A percentile compares a stretch with the other conserved stretches of the same genome.
Evolutionary conservation across 2,888 invertebrate species (phyloP).

Genomic region (Acholoe squamosa): DNA sequence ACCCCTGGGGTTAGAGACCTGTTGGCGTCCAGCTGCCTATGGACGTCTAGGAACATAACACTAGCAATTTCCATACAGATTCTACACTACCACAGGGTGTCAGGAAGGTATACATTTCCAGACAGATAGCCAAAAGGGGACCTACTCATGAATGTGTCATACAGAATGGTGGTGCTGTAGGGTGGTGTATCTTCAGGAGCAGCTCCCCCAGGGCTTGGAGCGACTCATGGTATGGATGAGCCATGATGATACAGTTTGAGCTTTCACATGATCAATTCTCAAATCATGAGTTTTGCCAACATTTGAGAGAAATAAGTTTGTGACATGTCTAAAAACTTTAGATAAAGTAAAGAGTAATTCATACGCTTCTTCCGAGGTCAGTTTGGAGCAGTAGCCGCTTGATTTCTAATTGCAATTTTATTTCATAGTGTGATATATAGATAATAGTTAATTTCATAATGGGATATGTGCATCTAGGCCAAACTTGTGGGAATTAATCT

Average conservation of each 20-base stretch:
- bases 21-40: neutral
- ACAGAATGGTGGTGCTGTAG: neutral
- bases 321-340: too few species aligned
- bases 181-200: neutral
- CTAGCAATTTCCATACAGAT: constrained; percentile 11
- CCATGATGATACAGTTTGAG: neutral
- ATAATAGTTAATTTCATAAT: too few species aligned
- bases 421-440: too few species aligned
- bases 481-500: too few species aligned
- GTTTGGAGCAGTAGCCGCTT: too few species aligned
- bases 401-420: too few species aligned
- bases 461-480: too few species aligned
- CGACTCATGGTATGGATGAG: neutral
- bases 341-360: too few species aligned
- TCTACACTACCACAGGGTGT: neutral
- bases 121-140: neutral
- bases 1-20: neutral
- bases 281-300: too few species aligned
- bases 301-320: too few species aligned
- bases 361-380: too few species aligned
- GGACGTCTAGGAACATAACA: neutral
- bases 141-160: neutral
- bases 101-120: neutral
- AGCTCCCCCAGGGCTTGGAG: neutral
- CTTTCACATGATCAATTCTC: too few species aligned